Conservation (phyloP, 2,113 vertebrate species). For the Corythornis cristatus region DNA sequence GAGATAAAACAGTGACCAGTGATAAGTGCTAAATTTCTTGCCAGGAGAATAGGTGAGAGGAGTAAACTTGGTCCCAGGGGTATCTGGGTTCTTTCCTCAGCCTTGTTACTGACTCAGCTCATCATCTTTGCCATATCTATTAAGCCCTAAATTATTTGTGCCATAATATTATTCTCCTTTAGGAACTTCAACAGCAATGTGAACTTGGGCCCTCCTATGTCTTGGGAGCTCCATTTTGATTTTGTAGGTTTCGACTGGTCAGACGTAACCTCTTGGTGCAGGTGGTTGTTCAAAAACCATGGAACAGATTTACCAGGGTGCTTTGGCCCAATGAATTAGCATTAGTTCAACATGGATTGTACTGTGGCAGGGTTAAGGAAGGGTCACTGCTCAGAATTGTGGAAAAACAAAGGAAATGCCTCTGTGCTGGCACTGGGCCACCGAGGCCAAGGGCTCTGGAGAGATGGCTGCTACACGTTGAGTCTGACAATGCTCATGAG, state of each 20-base stretch:
- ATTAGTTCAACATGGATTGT: background rate
- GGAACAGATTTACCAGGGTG: background rate
- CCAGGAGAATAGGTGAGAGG: background rate
- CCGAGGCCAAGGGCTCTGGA: accelerated
- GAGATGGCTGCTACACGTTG: background rate
- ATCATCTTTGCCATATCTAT: background rate
- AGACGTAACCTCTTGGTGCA: background rate
- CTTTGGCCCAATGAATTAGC: background rate
- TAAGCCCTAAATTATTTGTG: background rate
- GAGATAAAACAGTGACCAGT: constrained; percentile 59
- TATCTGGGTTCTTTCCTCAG: background rate
- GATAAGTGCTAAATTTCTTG: constrained; percentile 36
- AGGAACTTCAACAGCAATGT: background rate
- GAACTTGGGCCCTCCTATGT: background rate
- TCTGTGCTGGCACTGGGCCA: background rate
- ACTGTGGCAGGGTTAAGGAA: background rate
- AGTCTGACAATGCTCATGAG: background rate
- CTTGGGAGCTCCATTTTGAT: accelerated
- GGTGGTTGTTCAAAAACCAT: background rate
- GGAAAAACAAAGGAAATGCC: background rate
- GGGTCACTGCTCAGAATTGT: accelerated
- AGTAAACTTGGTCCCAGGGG: background rate
- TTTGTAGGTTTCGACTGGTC: background rate
- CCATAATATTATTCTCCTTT: background rate
- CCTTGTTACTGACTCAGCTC: background rate